These are phyloP conservation scores for Protosalanx chinensis DNA, from an alignment of 2,797 vertebrate genomes.

Conservation along the genomic window DNA sequence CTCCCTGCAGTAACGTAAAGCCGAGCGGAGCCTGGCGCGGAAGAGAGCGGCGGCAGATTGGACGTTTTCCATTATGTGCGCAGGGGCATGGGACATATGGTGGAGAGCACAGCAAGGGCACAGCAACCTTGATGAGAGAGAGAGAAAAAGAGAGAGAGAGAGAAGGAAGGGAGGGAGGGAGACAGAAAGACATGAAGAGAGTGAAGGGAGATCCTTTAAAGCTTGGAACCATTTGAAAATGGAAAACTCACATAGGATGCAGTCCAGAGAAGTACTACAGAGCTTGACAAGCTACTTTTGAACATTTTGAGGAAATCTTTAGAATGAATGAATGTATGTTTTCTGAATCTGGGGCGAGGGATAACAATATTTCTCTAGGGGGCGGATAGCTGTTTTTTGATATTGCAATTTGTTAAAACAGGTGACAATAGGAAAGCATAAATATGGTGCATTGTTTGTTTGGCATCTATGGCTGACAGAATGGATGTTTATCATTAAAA, in stretches of 20 bases:
- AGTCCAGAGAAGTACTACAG: too few relatives aligned
- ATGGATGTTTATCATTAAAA: constrained; percentile 52
- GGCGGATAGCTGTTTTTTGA: not conserved
- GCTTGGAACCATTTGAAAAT: too few relatives aligned
- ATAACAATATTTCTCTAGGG: not conserved
- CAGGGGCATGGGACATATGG: constrained; percentile 40
- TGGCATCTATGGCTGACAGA: constrained; percentile 28
- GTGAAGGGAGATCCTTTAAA: too few relatives aligned
- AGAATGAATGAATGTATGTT: not conserved
- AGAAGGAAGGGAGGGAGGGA: not conserved
- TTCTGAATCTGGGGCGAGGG: not conserved
- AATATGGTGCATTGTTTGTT: constrained; percentile 48
- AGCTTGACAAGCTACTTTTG: too few relatives aligned
- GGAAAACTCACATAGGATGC: too few relatives aligned
- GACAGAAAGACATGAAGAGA: not conserved
- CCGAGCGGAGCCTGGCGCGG: constrained; percentile 31
- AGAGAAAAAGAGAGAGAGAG: not conserved
- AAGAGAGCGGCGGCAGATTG: constrained; percentile 19
- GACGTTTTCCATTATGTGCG: constrained; percentile 23
- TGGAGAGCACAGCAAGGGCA: constrained; percentile 47
- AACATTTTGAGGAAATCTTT: not conserved
- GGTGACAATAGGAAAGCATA: constrained; percentile 30
- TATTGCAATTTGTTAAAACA: constrained; percentile 31
- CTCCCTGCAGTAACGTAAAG: constrained; percentile 40
- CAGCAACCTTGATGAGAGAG: constrained; percentile 47